A percentile compares a stretch with the other conserved stretches of the same genome.
Evolutionary conservation across 2,113 vertebrate species (phyloP).

Genomic region (Ascaphus truei): DNA sequence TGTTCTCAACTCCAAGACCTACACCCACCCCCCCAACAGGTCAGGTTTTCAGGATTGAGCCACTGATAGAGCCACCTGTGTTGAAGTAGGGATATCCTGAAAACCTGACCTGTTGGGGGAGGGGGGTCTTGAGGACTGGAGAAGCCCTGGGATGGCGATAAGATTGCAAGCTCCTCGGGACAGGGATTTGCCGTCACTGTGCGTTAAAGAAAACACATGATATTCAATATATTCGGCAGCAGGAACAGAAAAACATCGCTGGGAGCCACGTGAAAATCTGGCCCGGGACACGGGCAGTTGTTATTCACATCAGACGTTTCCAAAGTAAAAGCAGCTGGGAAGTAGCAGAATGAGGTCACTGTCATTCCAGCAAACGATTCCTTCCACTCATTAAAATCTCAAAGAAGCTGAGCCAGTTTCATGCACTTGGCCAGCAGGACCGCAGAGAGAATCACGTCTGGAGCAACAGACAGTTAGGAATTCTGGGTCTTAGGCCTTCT

Average conservation of each 20-base stretch:
- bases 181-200: too few relatives aligned
- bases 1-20: too few relatives aligned
- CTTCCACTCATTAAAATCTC: constrained; percentile 1
- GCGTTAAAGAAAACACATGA: too few relatives aligned
- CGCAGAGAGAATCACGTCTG: background rate
- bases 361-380: background rate
- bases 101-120: too few relatives aligned
- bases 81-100: too few relatives aligned
- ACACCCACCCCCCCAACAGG: too few relatives aligned
- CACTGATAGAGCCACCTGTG: too few relatives aligned
- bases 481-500: background rate
- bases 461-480: background rate
- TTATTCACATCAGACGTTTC: constrained; percentile 13
- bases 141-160: too few relatives aligned
- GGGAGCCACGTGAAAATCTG: constrained; percentile 13
- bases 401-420: background rate
- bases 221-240: too few relatives aligned
- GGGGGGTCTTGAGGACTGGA: too few relatives aligned
- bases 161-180: too few relatives aligned
- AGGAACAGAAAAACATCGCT: background rate
- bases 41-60: too few relatives aligned
- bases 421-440: background rate
- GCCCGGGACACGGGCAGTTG: background rate
- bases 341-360: background rate
- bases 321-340: constrained; percentile 17